A percentile compares a stretch with the other conserved stretches of the same genome.
Conservation (phyloP, 1,140 invertebrate genomes). For the Varroa destructor region DNA sequence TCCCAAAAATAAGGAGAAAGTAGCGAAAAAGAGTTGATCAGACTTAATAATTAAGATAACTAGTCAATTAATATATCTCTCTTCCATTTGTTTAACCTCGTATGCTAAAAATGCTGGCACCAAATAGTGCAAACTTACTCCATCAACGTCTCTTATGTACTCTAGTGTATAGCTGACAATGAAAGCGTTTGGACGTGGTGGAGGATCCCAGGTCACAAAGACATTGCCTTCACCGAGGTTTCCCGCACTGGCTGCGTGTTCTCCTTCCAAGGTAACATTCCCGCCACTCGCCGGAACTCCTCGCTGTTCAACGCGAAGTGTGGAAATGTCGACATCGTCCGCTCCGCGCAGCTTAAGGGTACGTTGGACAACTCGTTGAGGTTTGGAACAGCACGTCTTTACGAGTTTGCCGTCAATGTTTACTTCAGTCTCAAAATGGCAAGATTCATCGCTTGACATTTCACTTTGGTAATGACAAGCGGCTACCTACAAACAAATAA, state of each 20-base stretch:
- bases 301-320: too few species aligned
- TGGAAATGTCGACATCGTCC: constrained; percentile 36
- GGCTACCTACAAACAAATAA: constrained; percentile 24
- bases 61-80: too few species aligned
- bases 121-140: too few species aligned
- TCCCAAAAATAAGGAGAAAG: too few species aligned
- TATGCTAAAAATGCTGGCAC: too few species aligned
- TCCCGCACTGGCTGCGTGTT: constrained; percentile 27
- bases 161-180: constrained; percentile 67
- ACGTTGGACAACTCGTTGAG: background rate
- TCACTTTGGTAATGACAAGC: constrained; percentile 34
- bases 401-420: constrained; percentile 31
- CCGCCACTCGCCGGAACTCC: too few species aligned
- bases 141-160: constrained; percentile 40
- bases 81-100: too few species aligned
- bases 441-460: background rate
- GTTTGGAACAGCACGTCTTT: constrained; percentile 5
- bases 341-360: constrained; percentile 30
- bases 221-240: constrained; percentile 40
- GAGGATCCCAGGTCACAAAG: constrained; percentile 57
- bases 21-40: too few species aligned
- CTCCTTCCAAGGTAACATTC: background rate
- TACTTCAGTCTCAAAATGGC: constrained; percentile 33
- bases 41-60: too few species aligned
- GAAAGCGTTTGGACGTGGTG: constrained; percentile 65